Evolutionary conservation across 2,888 invertebrate genomes (phyloP).

Genomic region (Oscheius myriophilus): DNA sequence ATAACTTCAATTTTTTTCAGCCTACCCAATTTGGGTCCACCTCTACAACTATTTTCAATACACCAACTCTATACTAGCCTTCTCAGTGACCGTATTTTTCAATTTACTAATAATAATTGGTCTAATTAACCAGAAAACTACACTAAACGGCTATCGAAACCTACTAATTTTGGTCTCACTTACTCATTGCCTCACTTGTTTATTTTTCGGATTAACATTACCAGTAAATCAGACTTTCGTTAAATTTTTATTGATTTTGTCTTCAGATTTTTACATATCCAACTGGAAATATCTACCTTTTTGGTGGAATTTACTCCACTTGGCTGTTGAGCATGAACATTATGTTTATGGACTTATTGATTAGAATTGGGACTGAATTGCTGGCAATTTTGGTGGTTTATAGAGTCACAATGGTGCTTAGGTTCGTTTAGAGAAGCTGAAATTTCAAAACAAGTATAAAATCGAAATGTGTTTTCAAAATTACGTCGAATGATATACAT

Average conservation of each 20-base stretch:
- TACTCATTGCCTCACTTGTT: not conserved
- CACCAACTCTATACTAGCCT: not conserved
- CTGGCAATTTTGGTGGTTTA: not conserved
- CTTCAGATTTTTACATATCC: not conserved
- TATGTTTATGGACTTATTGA: not conserved
- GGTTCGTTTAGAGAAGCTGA: not conserved
- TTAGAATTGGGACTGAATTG: not conserved
- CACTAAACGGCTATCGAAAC: not conserved
- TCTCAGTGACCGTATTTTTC: not conserved
- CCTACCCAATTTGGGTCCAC: not conserved
- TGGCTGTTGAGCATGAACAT: not conserved
- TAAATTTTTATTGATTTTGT: not conserved
- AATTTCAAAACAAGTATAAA: too few relatives aligned
- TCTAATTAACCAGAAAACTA: not conserved
- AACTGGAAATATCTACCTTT: not conserved
- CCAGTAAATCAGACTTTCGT: not conserved
- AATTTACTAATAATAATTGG: conserved; percentile 1
- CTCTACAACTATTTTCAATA: conserved; percentile 7
- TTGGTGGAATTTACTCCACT: not conserved
- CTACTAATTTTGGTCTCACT: not conserved
- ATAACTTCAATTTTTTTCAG: not conserved
- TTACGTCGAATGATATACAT: too few relatives aligned
- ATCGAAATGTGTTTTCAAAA: not conserved
- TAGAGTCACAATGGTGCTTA: not conserved
- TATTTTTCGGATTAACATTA: not conserved